Percentiles rank a stretch among this genome's conserved stretches.
Evolutionary conservation across 2,113 vertebrate genomes (phyloP).

Genomic region (human (Homo sapiens)): DNA sequence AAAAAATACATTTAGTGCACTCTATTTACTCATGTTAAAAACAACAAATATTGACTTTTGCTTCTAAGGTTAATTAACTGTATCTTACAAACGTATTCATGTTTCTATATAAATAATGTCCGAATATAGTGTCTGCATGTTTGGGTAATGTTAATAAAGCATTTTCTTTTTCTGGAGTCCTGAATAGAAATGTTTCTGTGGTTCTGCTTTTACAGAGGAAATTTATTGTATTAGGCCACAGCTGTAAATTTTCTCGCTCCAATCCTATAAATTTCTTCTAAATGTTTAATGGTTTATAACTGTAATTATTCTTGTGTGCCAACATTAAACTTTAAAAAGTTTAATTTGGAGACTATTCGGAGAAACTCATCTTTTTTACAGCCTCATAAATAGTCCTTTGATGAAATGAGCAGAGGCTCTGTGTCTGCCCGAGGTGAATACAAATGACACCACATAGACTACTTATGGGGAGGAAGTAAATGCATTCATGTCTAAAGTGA

Average conservation of each 20-base stretch:
- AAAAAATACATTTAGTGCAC: not conserved
- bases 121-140: slow-evolving; percentile 32
- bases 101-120: slow-evolving; percentile 59
- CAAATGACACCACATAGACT: slow-evolving; percentile 75
- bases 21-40: slow-evolving; percentile 47
- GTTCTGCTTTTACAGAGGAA: slow-evolving; percentile 80
- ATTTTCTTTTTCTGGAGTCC: slow-evolving; percentile 68
- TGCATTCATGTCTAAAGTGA: slow-evolving; percentile 52
- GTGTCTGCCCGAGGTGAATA: slow-evolving; percentile 83
- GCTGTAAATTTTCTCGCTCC: slow-evolving; percentile 84
- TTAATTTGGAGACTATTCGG: slow-evolving; percentile 88
- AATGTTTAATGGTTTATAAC: slow-evolving; percentile 89
- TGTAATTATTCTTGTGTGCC: slow-evolving; percentile 89
- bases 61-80: slow-evolving; percentile 69
- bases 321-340: slow-evolving; percentile 91
- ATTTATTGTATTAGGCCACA: slow-evolving; percentile 83
- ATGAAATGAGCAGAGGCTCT: slow-evolving; percentile 85
- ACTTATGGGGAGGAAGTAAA: slow-evolving; percentile 47
- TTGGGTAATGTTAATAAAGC: slow-evolving; percentile 73
- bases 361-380: slow-evolving; percentile 90
- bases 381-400: slow-evolving; percentile 89
- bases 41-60: slow-evolving; percentile 54
- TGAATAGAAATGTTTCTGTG: slow-evolving; percentile 78
- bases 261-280: slow-evolving; percentile 87
- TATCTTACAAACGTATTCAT: slow-evolving; percentile 56